phyloP scores from a whole-genome alignment of 2,888 invertebrate species.

The Eulithis testata region DNA sequence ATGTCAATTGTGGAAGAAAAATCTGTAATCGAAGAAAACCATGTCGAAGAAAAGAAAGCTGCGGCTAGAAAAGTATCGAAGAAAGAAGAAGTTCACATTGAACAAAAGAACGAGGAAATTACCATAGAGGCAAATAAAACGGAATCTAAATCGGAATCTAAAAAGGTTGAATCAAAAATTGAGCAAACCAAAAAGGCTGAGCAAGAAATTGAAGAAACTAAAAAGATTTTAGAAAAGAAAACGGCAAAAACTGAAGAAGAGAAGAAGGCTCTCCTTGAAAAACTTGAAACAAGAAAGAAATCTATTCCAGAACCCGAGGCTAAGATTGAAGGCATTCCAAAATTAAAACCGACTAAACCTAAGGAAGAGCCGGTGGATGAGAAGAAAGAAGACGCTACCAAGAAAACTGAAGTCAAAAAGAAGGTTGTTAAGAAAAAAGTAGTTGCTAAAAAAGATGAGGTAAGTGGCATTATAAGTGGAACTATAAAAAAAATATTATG shows the following conservation, averaged over 20 bases:
- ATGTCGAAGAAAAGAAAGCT: slow-evolving; percentile 69
- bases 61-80: slow-evolving; percentile 64
- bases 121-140: slow-evolving; percentile 60
- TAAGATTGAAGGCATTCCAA: slow-evolving; percentile 86
- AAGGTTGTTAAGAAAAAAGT: slow-evolving; percentile 80
- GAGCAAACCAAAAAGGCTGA: slow-evolving; percentile 65
- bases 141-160: slow-evolving; percentile 60
- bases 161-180: slow-evolving; percentile 68
- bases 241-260: slow-evolving; percentile 80
- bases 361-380: slow-evolving; percentile 78
- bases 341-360: slow-evolving; percentile 83
- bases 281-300: slow-evolving; percentile 77
- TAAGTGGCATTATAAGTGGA: slow-evolving; percentile 55
- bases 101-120: slow-evolving; percentile 42
- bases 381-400: slow-evolving; percentile 72
- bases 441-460: slow-evolving; percentile 77
- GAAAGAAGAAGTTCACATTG: slow-evolving; percentile 67
- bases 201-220: slow-evolving; percentile 78
- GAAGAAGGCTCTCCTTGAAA: slow-evolving; percentile 79
- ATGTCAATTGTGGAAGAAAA: slow-evolving; percentile 79
- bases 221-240: slow-evolving; percentile 75
- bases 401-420: slow-evolving; percentile 79
- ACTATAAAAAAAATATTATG: slow-evolving; percentile 14
- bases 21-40: slow-evolving; percentile 79
- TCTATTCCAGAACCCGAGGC: slow-evolving; percentile 80